phyloP scores from a whole-genome alignment of 2,113 vertebrate genomes.

The Equus quagga region DNA sequence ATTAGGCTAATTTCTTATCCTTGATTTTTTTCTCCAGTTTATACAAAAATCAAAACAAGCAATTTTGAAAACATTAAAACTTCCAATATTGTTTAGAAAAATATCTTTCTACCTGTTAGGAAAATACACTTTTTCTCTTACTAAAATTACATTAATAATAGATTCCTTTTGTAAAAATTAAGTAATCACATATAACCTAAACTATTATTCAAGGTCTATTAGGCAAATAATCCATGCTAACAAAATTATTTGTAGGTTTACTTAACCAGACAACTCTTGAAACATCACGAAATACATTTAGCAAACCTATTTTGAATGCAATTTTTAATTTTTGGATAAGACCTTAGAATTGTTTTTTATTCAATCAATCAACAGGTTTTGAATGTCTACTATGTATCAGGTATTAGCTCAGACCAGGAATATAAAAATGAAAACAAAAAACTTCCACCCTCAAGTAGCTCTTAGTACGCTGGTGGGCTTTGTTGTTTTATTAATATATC shows the following conservation, averaged over 20 bases:
- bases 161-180: background rate
- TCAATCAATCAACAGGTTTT: background rate
- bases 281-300: background rate
- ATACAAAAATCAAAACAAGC: conserved; percentile 14
- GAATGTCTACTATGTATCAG: background rate
- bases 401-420: background rate
- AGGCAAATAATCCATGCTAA: background rate
- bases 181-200: background rate
- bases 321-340: conserved; percentile 4
- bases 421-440: background rate
- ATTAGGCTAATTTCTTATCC: background rate
- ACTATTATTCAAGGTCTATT: background rate
- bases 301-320: background rate
- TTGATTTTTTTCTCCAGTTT: background rate
- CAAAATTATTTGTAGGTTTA: background rate
- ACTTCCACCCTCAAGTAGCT: background rate
- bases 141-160: conserved; percentile 32
- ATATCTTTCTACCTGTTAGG: background rate
- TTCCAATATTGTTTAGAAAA: background rate
- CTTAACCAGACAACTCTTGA: background rate
- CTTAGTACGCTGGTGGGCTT: background rate
- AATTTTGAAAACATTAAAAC: conserved; percentile 42
- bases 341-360: background rate
- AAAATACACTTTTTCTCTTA: background rate
- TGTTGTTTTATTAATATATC: background rate